phyloP scores from a whole-genome alignment of 2,113 vertebrate species.

The Ciconia maguari region DNA sequence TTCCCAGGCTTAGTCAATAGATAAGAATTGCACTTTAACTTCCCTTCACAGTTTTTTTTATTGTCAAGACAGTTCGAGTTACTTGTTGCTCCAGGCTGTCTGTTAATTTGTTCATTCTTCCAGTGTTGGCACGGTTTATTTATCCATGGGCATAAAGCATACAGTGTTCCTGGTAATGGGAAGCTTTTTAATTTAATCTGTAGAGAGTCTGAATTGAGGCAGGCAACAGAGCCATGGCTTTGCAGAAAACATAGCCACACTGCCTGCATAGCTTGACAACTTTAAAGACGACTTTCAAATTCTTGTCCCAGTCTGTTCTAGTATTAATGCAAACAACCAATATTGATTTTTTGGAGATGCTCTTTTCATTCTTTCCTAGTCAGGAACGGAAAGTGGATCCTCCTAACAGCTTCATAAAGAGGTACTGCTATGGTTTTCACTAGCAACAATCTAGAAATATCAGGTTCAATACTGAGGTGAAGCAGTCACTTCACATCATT shows the following conservation, averaged over 20 bases:
- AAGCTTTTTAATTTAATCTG: slow-evolving; percentile 54
- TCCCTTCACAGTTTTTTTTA: slow-evolving; percentile 27
- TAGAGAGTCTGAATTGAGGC: slow-evolving; percentile 24
- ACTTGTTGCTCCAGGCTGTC: slow-evolving; percentile 29
- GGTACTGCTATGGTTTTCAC: background rate
- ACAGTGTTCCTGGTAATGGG: slow-evolving; percentile 29
- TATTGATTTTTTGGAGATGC: background rate
- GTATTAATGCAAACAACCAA: background rate
- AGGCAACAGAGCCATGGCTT: background rate
- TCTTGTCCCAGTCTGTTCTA: background rate
- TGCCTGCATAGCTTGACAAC: background rate
- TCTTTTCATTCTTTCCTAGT: background rate
- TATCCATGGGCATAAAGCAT: slow-evolving; percentile 28
- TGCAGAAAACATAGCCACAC: background rate
- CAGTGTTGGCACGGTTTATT: slow-evolving; percentile 10
- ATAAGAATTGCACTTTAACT: slow-evolving; percentile 36
- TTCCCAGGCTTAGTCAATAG: slow-evolving; percentile 43
- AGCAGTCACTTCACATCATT: background rate
- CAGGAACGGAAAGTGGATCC: background rate
- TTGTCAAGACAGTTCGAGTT: slow-evolving; percentile 52
- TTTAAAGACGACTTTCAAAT: background rate
- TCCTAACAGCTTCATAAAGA: background rate
- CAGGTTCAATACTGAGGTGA: background rate
- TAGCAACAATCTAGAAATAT: background rate
- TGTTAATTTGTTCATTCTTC: slow-evolving; percentile 54